Evolutionary conservation across 2,113 vertebrate species (phyloP).

Genomic region (Zosterops lateralis): DNA sequence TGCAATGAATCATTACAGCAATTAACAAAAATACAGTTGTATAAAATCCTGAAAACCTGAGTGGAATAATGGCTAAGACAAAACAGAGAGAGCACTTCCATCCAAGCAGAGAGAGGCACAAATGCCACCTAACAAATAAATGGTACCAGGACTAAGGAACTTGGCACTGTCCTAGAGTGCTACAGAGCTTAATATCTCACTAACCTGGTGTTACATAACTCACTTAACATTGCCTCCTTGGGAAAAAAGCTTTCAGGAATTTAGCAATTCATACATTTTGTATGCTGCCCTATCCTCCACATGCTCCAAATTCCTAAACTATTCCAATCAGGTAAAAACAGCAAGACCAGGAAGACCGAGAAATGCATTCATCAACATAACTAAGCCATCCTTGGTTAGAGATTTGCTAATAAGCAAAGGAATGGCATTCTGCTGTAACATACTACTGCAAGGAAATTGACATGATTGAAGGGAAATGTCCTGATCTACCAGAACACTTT

Average conservation of each 20-base stretch:
- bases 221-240: neutral
- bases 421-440: neutral
- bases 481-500: neutral
- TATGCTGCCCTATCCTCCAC: fast-evolving
- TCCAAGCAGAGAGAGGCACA: neutral
- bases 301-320: neutral
- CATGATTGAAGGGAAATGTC: neutral
- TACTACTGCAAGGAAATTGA: neutral
- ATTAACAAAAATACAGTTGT: neutral
- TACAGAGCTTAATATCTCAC: neutral
- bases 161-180: neutral
- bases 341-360: neutral
- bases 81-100: neutral
- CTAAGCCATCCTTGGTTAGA: neutral
- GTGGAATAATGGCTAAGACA: neutral
- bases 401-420: neutral
- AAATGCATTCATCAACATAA: neutral
- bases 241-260: neutral
- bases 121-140: neutral
- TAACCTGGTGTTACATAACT: neutral
- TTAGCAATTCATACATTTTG: neutral
- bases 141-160: neutral
- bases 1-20: neutral
- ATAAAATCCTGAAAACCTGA: neutral
- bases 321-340: neutral